Base-by-base conservation (phyloP, 2,888 invertebrate genomes). In the Eilema sororculum region DNA sequence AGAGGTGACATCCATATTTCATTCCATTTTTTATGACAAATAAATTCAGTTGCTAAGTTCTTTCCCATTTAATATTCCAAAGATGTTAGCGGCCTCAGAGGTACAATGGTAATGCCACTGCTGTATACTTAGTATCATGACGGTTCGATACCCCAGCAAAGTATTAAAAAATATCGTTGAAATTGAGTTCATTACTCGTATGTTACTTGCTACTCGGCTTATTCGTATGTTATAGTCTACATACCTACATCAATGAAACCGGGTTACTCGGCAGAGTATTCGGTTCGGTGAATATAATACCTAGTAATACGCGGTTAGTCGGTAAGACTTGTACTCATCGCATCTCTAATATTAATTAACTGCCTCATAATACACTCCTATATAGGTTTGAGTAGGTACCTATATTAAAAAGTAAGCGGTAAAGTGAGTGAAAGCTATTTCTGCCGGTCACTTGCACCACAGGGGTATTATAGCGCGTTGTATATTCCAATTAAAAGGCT, bases 401-500 rank as follows among this genome's bases (percentile, higher is more conserved):
- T 37, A 37, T 20, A n/a, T n/a, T n/a, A 20, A 46, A 46, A 46
- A 20, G 46, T 46, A 46, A 46, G n/a, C 20, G 52, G n/a, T n/a
- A 52, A 20, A 46, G 8, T 46, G 46, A 46, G 46, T 46, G 46
- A 46, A 52, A 52, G 52, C 52, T 52, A 20, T 46, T 16, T 46
- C 16, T 52, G n/a, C 20, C 52, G n/a, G 46, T 52, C 52, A 52
- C 52, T 52, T 52, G 52, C 52, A 52, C 52, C n/a, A 52, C 52
- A n/a, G 52, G 52, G 52, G 52, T n/a, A 52, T n/a, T 52, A 46
- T 46, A 52, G 52, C 20, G n/a, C 52, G 52, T 52, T 52, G 52
- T 52, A 52, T 52, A n/a, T 52, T 52, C 52, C 52, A 52, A 52
- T 52, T n/a, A 52, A 52, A 52, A 52, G 52, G n/a, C 52, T 52